phyloP scores from a whole-genome alignment of 2,888 invertebrate genomes.

The Lycia hirtaria region DNA sequence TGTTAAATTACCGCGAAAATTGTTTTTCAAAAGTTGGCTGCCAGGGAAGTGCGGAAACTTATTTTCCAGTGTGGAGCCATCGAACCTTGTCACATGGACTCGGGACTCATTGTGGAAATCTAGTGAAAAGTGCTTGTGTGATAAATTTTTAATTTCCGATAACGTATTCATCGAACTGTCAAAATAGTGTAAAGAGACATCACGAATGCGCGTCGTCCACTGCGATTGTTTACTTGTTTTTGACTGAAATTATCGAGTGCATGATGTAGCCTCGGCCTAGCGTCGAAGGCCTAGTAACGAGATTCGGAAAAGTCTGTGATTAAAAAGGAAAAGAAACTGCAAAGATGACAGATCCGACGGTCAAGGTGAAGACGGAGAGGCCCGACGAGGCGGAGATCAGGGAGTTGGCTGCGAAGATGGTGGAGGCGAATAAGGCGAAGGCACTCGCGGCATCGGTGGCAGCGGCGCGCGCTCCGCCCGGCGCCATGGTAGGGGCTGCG shows the following conservation, averaged over 20 bases:
- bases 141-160: constrained; percentile 41
- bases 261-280: constrained; percentile 69
- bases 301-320: constrained; percentile 23
- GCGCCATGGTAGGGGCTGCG: constrained; percentile 65
- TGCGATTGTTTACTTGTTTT: constrained; percentile 71
- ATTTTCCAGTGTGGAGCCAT: constrained; percentile 53
- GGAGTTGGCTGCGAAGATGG: constrained; percentile 94
- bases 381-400: constrained; percentile 95
- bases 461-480: constrained; percentile 80
- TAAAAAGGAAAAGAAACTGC: constrained; percentile 26
- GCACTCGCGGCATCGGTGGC: constrained; percentile 79
- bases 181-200: constrained; percentile 65
- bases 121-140: constrained; percentile 48
- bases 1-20: constrained; percentile 59
- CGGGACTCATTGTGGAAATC: constrained; percentile 44
- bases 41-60: constrained; percentile 61
- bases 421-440: constrained; percentile 91
- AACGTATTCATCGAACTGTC: constrained; percentile 61
- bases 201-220: constrained; percentile 56
- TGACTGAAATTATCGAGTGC: constrained; percentile 61
- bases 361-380: constrained; percentile 89
- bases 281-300: constrained; percentile 23
- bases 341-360: constrained; percentile 68
- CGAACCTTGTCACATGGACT: constrained; percentile 60
- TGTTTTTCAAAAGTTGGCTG: constrained; percentile 62